Percentiles rank a stretch among this genome's conserved stretches.
These are phyloP conservation scores for Papilio elwesi DNA, from an alignment of 2,888 invertebrate genomes.

Conservation along the genomic window DNA sequence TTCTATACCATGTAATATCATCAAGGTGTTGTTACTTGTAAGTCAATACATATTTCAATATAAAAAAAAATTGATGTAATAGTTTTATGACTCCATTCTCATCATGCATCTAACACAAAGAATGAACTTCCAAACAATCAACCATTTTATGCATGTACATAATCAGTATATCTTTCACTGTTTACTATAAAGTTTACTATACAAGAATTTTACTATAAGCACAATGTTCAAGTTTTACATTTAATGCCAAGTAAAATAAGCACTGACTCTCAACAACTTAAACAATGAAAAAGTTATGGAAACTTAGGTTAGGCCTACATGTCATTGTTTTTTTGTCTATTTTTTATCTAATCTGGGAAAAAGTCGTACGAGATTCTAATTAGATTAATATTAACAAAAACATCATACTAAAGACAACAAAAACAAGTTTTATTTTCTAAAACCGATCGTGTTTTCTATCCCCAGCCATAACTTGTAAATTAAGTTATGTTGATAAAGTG, in stretches of 20 bases:
- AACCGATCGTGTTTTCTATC: not conserved
- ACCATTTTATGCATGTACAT: too few species aligned
- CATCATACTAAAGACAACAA: not conserved
- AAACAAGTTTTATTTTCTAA: conserved; percentile 13
- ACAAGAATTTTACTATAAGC: too few species aligned
- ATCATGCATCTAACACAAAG: too few species aligned
- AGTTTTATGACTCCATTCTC: too few species aligned
- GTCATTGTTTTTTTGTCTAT: not conserved
- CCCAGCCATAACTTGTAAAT: not conserved
- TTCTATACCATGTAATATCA: too few species aligned
- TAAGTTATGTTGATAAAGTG: conserved; percentile 3
- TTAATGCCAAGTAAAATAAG: not conserved
- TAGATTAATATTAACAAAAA: not conserved
- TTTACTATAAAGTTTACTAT: too few species aligned
- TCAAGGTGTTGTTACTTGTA: too few species aligned
- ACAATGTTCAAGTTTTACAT: not conserved
- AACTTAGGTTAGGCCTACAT: conserved; percentile 11
- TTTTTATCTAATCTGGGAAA: not conserved
- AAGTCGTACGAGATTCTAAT: conserved; percentile 10
- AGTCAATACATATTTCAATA: too few species aligned
- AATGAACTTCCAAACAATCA: too few species aligned
- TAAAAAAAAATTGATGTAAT: too few species aligned
- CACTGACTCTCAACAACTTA: not conserved
- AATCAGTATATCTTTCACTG: too few species aligned
- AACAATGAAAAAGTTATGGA: not conserved